Conservation (phyloP, 2,797 vertebrate species). For the Clamator glandarius region DNA sequence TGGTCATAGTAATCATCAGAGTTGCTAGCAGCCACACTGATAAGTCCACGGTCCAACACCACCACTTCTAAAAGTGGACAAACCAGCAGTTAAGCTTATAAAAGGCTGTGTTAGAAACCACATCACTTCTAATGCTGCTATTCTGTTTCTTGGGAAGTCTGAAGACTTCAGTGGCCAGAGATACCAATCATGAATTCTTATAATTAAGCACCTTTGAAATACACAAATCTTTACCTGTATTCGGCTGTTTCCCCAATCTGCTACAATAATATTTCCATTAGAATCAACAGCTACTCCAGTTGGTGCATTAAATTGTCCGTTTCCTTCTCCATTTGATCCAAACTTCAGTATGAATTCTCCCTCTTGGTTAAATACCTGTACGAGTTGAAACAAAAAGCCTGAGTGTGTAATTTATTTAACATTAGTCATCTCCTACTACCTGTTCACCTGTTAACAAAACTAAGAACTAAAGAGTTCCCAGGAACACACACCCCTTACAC, state of each 20-base stretch:
- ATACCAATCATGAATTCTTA: background rate
- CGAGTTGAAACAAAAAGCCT: conserved; percentile 16
- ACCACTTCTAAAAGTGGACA: background rate
- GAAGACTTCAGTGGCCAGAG: background rate
- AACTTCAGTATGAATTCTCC: conserved; percentile 98
- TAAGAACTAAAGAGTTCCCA: background rate
- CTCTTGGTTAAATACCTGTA: conserved; percentile 95
- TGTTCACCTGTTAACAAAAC: background rate
- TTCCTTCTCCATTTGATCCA: conserved; percentile 96
- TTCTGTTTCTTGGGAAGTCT: background rate
- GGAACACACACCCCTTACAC: background rate
- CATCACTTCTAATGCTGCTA: background rate
- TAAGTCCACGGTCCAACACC: background rate
- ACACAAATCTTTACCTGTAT: conserved; percentile 86
- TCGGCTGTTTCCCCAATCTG: conserved; percentile 98
- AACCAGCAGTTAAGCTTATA: background rate
- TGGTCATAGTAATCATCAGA: background rate
- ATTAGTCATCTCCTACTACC: background rate
- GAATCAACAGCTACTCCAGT: conserved; percentile 97
- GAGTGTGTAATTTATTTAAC: background rate
- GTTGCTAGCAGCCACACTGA: background rate
- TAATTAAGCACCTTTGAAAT: background rate
- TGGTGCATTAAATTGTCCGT: conserved; percentile 98
- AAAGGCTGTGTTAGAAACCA: background rate
- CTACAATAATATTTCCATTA: conserved; percentile 97